Percentiles rank a stretch among this genome's conserved stretches.
Evolutionary conservation across 1,140 invertebrate genomes (phyloP).

Genomic region (roundworm (Caenorhabditis elegans)): WBcel235 BX284603.4:9681501-9682000

Average conservation of each 20-base stretch:
- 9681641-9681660: not conserved
- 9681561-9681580: not conserved
- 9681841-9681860: not conserved
- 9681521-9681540: not conserved
- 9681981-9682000: no score
- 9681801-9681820: not conserved
- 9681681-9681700: not conserved
- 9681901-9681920: not conserved
- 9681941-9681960: slow-evolving; percentile 1
- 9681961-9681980: not conserved
- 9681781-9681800: not conserved
- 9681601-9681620: slow-evolving; percentile 6
- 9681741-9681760: slow-evolving; percentile 1
- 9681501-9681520: no score
- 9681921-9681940: slow-evolving; percentile 5
- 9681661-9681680: no score
- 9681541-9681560: slow-evolving; percentile 5
- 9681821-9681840: no score
- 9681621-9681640: slow-evolving; percentile 17
- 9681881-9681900: not conserved
- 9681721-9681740: slow-evolving; percentile 9
- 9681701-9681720: not conserved
- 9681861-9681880: not conserved
- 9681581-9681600: not conserved
- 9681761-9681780: slow-evolving; percentile 4